Evolutionary conservation across 2,888 invertebrate species (phyloP), one percentile per base, ranked within the genome.

Genomic region (Xanthia icteritia): DNA sequence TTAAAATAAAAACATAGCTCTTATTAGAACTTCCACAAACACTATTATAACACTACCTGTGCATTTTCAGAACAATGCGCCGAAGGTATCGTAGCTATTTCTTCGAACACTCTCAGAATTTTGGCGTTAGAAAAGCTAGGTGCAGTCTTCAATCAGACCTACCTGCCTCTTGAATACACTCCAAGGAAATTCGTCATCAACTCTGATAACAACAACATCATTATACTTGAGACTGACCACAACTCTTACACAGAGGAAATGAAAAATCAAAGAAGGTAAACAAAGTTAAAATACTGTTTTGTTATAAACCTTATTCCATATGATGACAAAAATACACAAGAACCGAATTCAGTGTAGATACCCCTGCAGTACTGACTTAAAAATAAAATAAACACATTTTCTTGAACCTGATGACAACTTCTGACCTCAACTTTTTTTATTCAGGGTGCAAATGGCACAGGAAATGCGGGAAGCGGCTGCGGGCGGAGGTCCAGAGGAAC

Each of bases 41-140:
- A 39, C 17, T 27, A 23, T 54, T 13, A 51, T 71, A 80, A 71
- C 91, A 94, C 42, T 23, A 9, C 17, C 23, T 74, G 77, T 84
- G 82, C 81, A 20, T 86, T 94, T 91, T 80, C 93, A 86, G 99
- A 99, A 95, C 99, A 99, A 94, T 99, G 99, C 97, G 99, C 99
- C 0, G 99, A 99, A 95, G 99, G 99, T 86, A 99, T 99, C 88
- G 99, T 99, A 0, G 99, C 99, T 0, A 99, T 99, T 93, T 99
- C 99, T 0, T 99, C 99, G 2, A 99, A 99, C 92, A 99, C 99
- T 0, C 96, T 99, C 72, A 97, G 99, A 91, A 99, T 99, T 97
- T 97, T 99, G 94, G 99, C 99, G 0, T 96, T 99, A 74, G 99
- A 99, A 94, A 99, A 99, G 94, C 96, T 99, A 2, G 99, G 99